A percentile compares a stretch with the other conserved stretches of the same genome.
Conservation (phyloP, 2,888 invertebrate genomes). For the Heteromyza rotundicornis region DNA sequence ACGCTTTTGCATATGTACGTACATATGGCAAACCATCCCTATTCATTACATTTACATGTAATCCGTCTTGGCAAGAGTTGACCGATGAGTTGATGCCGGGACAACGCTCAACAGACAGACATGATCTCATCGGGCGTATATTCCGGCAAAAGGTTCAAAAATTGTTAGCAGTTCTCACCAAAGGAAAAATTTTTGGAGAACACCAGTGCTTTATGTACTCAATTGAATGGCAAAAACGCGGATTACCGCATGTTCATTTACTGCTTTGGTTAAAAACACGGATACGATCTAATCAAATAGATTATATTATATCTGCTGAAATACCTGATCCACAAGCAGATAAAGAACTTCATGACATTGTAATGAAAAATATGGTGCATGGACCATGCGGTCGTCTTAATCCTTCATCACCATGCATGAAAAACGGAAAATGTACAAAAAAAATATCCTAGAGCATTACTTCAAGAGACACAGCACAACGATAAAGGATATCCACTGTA, state of each 20-base stretch:
- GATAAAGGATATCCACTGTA: slow-evolving; percentile 26
- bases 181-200: slow-evolving; percentile 32
- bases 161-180: slow-evolving; percentile 31
- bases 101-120: slow-evolving; percentile 28
- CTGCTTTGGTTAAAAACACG: slow-evolving; percentile 30
- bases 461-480: slow-evolving; percentile 12
- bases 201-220: slow-evolving; percentile 45
- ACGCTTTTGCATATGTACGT: not conserved
- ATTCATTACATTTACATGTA: slow-evolving; percentile 27
- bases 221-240: slow-evolving; percentile 32
- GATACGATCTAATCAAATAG: slow-evolving; percentile 34
- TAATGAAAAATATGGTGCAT: slow-evolving; percentile 47
- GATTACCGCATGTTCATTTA: slow-evolving; percentile 37
- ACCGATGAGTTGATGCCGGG: slow-evolving; percentile 26
- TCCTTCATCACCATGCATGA: slow-evolving; percentile 48
- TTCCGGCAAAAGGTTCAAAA: slow-evolving; percentile 31
- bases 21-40: slow-evolving; percentile 6
- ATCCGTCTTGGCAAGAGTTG: slow-evolving; percentile 30
- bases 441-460: slow-evolving; percentile 32
- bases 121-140: slow-evolving; percentile 27
- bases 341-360: slow-evolving; percentile 40
- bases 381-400: slow-evolving; percentile 47
- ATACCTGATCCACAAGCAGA: slow-evolving; percentile 42
- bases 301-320: slow-evolving; percentile 31
- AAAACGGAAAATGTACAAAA: slow-evolving; percentile 52